Percentiles rank a stretch among this genome's conserved stretches.
These are phyloP conservation scores for Branchellion lobata DNA, from an alignment of 2,888 invertebrate species.

Conservation along the genomic window DNA sequence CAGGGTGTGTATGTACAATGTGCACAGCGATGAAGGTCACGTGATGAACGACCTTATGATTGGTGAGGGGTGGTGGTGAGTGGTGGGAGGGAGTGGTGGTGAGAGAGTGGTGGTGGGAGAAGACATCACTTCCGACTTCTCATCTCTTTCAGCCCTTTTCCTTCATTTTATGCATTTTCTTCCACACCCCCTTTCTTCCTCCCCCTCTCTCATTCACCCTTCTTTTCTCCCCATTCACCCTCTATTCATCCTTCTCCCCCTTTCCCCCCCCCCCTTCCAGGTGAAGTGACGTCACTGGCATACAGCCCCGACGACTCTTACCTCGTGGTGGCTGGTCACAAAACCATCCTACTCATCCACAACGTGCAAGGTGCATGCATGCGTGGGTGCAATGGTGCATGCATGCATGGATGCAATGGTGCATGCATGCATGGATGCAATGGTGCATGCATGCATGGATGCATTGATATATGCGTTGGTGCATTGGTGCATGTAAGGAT, in stretches of 20 bases:
- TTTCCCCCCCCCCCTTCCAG: slow-evolving; percentile 63
- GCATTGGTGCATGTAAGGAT: too few species aligned
- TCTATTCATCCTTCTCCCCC: too few species aligned
- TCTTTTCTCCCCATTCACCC: neutral
- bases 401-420: slow-evolving; percentile 61
- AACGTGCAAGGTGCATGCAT: slow-evolving; percentile 65
- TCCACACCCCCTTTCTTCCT: neutral
- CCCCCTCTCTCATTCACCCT: neutral
- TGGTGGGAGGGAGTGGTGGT: neutral
- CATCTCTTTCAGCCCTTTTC: too few species aligned
- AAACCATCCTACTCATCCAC: slow-evolving; percentile 75
- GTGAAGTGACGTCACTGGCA: slow-evolving; percentile 69
- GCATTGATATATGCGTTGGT: too few species aligned
- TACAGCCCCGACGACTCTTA: slow-evolving; percentile 78
- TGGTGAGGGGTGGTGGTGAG: slow-evolving; percentile 57
- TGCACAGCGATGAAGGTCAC: slow-evolving; percentile 70
- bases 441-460: too few species aligned
- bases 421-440: too few species aligned
- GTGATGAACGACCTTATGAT: slow-evolving; percentile 70
- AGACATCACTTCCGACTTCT: neutral
- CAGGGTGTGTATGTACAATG: slow-evolving; percentile 72
- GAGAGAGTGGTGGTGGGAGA: neutral
- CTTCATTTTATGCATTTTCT: neutral
- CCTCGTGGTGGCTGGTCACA: slow-evolving; percentile 74
- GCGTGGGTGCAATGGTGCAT: slow-evolving; percentile 65